Evolutionary conservation across 2,797 vertebrate species (phyloP).

Genomic region (Tangara arthus): DNA sequence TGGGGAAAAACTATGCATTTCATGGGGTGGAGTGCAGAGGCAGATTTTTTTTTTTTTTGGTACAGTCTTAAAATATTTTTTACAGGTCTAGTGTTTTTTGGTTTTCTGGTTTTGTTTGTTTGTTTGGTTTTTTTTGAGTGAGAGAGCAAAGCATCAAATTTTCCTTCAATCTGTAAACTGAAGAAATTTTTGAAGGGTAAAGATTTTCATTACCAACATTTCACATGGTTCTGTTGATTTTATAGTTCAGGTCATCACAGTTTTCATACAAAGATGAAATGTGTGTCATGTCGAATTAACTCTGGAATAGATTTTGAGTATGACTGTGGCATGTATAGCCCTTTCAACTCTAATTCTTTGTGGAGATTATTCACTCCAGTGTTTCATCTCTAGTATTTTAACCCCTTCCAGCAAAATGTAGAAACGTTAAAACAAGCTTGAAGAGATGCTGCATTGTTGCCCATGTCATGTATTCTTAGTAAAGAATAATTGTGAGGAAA

Average conservation of each 20-base stretch:
- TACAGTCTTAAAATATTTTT: neutral
- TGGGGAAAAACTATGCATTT: neutral
- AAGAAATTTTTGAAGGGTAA: neutral
- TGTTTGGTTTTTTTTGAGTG: neutral
- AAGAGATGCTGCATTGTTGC: neutral
- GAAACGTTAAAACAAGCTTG: neutral
- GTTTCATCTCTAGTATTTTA: neutral
- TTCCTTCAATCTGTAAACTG: neutral
- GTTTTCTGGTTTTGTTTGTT: neutral
- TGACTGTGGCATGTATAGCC: neutral
- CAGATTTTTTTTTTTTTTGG: neutral
- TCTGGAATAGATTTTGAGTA: neutral
- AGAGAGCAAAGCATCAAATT: neutral
- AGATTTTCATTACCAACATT: neutral
- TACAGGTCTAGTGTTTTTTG: neutral
- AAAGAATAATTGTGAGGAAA: neutral
- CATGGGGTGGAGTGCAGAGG: neutral
- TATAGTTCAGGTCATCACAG: neutral
- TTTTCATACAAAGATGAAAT: neutral
- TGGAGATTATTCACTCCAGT: neutral
- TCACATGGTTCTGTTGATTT: neutral
- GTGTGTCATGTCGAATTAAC: neutral
- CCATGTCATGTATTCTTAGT: neutral
- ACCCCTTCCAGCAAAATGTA: neutral
- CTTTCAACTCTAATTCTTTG: neutral